Conservation (phyloP, 1,140 invertebrate species). For the Zaprionus camerounensis region DNA sequence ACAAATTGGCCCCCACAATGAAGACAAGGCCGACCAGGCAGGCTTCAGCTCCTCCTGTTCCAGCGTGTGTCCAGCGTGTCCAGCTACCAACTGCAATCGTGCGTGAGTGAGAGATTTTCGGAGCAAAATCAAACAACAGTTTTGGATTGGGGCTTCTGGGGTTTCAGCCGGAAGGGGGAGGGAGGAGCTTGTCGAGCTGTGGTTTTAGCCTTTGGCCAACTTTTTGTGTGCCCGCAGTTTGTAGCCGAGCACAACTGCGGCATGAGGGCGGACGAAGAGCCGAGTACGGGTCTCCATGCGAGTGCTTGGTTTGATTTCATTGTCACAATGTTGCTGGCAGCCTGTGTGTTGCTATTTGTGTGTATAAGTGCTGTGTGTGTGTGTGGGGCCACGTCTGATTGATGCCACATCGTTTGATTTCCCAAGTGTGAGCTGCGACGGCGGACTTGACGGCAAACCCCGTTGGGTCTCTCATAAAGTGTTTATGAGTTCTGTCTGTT, state of each 20-base stretch:
- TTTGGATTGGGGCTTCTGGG: conserved; percentile 34
- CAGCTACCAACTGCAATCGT: conserved; percentile 39
- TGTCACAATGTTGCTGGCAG: conserved; percentile 66
- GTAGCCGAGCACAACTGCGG: conserved; percentile 3
- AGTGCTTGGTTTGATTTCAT: conserved; percentile 71
- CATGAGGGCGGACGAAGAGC: neutral
- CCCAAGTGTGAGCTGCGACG: conserved; percentile 59
- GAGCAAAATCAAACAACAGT: conserved; percentile 51
- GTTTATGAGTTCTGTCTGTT: conserved; percentile 60
- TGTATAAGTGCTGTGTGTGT: neutral
- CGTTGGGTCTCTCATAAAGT: conserved; percentile 68
- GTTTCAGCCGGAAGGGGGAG: neutral
- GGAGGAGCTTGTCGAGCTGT: conserved; percentile 9
- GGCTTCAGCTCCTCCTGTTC: neutral
- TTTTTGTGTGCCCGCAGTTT: conserved; percentile 34
- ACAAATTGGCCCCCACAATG: conserved; percentile 74
- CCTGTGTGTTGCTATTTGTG: neutral
- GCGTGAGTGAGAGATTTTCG: conserved; percentile 43
- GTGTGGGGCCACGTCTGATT: conserved; percentile 39
- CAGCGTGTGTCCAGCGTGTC: neutral
- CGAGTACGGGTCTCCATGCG: neutral
- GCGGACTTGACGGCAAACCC: conserved; percentile 40
- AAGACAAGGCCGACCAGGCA: conserved; percentile 50
- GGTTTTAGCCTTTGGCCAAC: conserved; percentile 53
- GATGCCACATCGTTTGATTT: conserved; percentile 74